Evolutionary conservation across 2,797 vertebrate genomes (phyloP).

Genomic region (Cossypha niveicapilla): DNA sequence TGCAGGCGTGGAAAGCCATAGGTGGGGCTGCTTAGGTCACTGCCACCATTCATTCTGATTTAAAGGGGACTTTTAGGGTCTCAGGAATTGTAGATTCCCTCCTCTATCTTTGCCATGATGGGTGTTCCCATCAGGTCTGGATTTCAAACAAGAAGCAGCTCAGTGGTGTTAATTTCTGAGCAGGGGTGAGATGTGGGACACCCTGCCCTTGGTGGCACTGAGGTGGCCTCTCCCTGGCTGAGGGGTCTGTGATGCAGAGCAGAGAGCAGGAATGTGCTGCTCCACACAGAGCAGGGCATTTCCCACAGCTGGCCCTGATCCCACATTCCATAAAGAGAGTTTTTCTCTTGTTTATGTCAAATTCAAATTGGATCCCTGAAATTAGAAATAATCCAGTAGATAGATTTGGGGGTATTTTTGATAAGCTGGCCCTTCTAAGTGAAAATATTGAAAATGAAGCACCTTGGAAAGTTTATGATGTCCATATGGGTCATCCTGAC

Average conservation of each 20-base stretch:
- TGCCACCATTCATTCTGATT: not conserved
- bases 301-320: not conserved
- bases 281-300: accelerated
- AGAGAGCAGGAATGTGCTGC: not conserved
- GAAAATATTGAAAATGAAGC: not conserved
- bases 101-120: not conserved
- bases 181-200: not conserved
- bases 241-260: not conserved
- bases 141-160: not conserved
- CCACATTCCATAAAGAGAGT: not conserved
- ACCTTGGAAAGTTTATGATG: not conserved
- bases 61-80: not conserved
- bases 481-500: slow-evolving; percentile 33
- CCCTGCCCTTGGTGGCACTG: too few species aligned
- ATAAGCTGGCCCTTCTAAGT: not conserved
- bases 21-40: not conserved
- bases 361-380: not conserved
- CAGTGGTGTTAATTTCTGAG: not conserved
- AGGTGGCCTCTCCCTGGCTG: accelerated
- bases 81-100: not conserved
- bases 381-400: not conserved
- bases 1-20: not conserved
- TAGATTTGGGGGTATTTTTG: not conserved
- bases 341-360: not conserved
- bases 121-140: not conserved